Evolutionary conservation across 2,797 vertebrate genomes (phyloP), one percentile per base, ranked within the genome.

Genomic region (Alauda arvensis): DNA sequence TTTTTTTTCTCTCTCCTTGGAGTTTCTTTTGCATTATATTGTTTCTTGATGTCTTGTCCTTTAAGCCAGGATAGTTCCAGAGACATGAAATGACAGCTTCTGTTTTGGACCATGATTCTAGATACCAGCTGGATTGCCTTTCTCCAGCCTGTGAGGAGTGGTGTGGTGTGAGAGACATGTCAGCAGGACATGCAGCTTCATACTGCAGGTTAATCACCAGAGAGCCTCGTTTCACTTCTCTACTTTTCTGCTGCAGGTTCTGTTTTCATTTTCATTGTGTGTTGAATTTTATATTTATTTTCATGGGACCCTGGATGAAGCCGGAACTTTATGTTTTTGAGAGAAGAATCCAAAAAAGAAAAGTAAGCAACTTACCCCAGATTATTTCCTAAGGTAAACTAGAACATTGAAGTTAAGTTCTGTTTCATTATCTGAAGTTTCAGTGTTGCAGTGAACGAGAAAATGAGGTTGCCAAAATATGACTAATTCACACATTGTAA

Each of bases 111-210:
- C 66, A 17, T 0, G 16, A 56, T 83, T 80, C 80, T 88, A 84
- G 95, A 24, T 89, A 52, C 63, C 89, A 69, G n/a, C 53, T 93
- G 94, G 85, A 82, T 84, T 83, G 88, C 60, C 40, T 67, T 85
- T 95, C 89, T 92, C 78, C 77, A 80, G 79, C 48, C 79, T 68
- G 49, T 76, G n/a, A 89, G 53, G 89, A 87, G 72, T 45, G 85
- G 49, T n/a, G 13, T 42, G 63, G 68, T 71, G 40, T 2, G 34
- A 83, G 49, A 89, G 93, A 49, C 53, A 14, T 57, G 78, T 87
- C 95, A 95, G 83, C 88, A 78, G 93, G 90, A 95, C 88, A 46
- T 42, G 65, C 29, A 75, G 75, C 83, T 93, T 65, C 82, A 83
- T 85, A 51, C 79, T 57, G 69, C 77, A 85, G 92, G 90, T 91